Percentiles rank a stretch among this genome's conserved stretches.
These are phyloP conservation scores for Rafetus swinhoei DNA, from an alignment of 2,113 vertebrate species.

Conservation along the genomic window DNA sequence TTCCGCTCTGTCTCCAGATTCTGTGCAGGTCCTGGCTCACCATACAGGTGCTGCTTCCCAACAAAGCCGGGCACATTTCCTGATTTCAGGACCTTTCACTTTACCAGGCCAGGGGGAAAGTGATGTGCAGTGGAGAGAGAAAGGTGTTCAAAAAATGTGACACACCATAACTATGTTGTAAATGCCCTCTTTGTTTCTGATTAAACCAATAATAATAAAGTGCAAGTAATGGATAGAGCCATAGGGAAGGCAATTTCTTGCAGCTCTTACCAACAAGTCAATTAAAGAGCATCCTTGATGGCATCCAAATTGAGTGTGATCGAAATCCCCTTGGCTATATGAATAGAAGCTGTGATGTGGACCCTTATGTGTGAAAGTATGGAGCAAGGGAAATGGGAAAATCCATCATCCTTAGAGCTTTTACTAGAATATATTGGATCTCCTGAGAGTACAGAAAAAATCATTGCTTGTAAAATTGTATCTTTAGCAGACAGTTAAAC, in stretches of 20 bases:
- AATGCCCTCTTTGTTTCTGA: neutral
- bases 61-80: neutral
- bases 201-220: neutral
- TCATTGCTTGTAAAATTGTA: neutral
- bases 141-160: too few species aligned
- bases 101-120: neutral
- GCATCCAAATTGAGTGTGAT: neutral
- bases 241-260: neutral
- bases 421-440: neutral
- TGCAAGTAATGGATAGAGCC: neutral
- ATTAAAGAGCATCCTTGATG: neutral
- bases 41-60: neutral
- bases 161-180: neutral
- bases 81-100: neutral
- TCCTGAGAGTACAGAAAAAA: neutral
- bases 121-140: neutral
- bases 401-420: neutral
- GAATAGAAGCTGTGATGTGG: neutral
- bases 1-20: neutral
- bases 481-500: neutral
- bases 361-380: neutral
- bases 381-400: neutral
- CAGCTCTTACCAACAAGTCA: neutral
- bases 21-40: neutral
- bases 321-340: neutral